Percentiles rank a stretch among this genome's conserved stretches.
Conservation (phyloP, 2,797 vertebrate species). For the Gadopsis bispinosus region DNA sequence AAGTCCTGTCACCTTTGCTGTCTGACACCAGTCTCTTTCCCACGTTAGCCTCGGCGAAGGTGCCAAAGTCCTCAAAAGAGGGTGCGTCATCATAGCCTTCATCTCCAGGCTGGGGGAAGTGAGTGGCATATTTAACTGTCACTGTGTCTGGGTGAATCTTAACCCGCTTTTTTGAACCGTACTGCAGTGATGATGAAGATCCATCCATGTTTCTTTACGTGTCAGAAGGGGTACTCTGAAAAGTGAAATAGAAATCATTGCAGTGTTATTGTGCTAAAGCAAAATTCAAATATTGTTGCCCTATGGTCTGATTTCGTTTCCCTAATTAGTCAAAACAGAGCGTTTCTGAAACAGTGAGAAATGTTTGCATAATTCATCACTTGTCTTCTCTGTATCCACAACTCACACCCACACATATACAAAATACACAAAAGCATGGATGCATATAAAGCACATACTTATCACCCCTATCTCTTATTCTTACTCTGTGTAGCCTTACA, state of each 20-base stretch:
- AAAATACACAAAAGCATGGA: not conserved
- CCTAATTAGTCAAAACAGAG: conserved; percentile 14
- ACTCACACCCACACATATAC: conserved; percentile 1
- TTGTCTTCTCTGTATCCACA: conserved; percentile 22
- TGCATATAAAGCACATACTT: conserved; percentile 26
- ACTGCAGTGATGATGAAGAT: conserved; percentile 86
- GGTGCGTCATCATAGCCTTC: conserved; percentile 92
- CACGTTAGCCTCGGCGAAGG: conserved; percentile 91
- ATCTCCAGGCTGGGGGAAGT: conserved; percentile 96
- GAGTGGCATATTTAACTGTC: conserved; percentile 95
- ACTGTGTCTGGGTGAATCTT: conserved; percentile 97
- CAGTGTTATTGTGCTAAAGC: not conserved
- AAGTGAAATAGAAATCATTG: conserved; percentile 43
- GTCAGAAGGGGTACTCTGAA: conserved; percentile 63
- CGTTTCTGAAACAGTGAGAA: conserved; percentile 40
- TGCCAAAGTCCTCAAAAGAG: conserved; percentile 90
- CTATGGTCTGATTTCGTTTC: conserved; percentile 3
- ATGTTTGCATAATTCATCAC: conserved; percentile 53
- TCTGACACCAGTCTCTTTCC: conserved; percentile 89
- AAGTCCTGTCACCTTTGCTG: conserved; percentile 86
- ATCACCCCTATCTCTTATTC: conserved; percentile 30
- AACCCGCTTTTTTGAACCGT: conserved; percentile 93
- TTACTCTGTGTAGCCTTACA: conserved; percentile 36
- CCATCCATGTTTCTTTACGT: conserved; percentile 87
- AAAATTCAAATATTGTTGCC: not conserved